Conservation (phyloP, 2,797 vertebrate species). For the Apogon talboti region DNA sequence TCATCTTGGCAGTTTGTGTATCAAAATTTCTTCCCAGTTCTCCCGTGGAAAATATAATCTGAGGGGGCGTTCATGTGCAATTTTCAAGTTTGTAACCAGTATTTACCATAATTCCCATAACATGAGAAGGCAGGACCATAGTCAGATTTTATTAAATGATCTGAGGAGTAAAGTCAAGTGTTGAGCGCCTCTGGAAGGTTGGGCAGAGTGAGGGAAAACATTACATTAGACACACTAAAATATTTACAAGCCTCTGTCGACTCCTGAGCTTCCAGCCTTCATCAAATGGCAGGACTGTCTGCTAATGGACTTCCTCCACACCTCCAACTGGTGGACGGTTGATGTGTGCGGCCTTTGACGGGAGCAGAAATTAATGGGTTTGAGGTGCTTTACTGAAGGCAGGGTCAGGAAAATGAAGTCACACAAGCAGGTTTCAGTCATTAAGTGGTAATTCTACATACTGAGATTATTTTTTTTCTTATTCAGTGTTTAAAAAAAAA, state of each 20-base stretch:
- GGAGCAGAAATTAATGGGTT: slow-evolving; percentile 17
- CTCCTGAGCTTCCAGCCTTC: slow-evolving; percentile 48
- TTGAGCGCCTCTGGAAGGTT: background rate
- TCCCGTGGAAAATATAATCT: too few species aligned
- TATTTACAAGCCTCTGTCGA: slow-evolving; percentile 67
- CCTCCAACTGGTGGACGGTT: slow-evolving; percentile 17
- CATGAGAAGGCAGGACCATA: slow-evolving; percentile 35
- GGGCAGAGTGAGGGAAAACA: slow-evolving; percentile 42
- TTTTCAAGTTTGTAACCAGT: too few species aligned
- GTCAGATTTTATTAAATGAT: slow-evolving; percentile 37
- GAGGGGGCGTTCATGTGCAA: too few species aligned
- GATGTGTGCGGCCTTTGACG: slow-evolving; percentile 34
- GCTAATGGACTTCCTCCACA: slow-evolving; percentile 66
- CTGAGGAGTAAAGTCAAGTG: slow-evolving; percentile 29
- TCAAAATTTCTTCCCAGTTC: too few species aligned
- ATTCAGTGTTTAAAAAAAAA: too few species aligned
- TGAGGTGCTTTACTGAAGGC: too few species aligned
- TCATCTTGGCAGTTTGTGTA: too few species aligned
- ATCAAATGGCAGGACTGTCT: slow-evolving; percentile 57
- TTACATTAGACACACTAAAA: slow-evolving; percentile 68
- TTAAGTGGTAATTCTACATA: too few species aligned
- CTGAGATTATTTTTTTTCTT: too few species aligned
- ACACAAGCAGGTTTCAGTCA: too few species aligned
- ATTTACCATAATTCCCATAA: too few species aligned
- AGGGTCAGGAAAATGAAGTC: too few species aligned